Evolutionary conservation across 2,888 invertebrate genomes (phyloP).

Genomic region (Hyles lineata): DNA sequence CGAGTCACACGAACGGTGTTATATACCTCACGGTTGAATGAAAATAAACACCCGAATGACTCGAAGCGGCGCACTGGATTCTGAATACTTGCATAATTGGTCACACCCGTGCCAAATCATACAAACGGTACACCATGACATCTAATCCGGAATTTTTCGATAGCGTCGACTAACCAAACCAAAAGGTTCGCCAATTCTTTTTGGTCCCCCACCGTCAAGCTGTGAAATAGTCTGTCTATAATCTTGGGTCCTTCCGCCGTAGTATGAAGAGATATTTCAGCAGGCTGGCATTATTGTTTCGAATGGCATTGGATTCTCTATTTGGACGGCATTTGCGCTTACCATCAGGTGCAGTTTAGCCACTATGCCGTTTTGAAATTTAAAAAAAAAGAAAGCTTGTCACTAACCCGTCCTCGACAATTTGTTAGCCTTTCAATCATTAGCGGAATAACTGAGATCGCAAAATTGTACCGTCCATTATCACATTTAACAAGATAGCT

Average conservation of each 20-base stretch:
- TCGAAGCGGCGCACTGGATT: not conserved
- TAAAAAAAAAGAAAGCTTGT: not conserved
- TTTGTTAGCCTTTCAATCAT: constrained; percentile 15
- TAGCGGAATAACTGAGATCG: constrained; percentile 2
- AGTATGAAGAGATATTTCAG: too few relatives aligned
- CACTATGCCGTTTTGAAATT: too few relatives aligned
- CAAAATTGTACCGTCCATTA: not conserved
- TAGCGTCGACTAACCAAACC: too few relatives aligned
- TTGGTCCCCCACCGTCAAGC: too few relatives aligned
- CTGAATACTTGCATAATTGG: constrained; percentile 15
- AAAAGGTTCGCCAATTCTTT: too few relatives aligned
- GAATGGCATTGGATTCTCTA: too few relatives aligned
- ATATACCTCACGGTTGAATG: not conserved
- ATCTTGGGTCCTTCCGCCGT: too few relatives aligned
- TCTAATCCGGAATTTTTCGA: not conserved
- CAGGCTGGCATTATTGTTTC: too few relatives aligned
- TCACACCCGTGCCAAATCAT: constrained; percentile 12
- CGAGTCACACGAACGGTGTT: not conserved
- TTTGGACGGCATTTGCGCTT: too few relatives aligned
- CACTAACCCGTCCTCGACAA: not conserved
- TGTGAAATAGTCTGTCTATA: too few relatives aligned
- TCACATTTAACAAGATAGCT: constrained; percentile 13
- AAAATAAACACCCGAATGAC: not conserved
- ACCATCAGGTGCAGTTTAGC: too few relatives aligned
- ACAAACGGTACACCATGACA: not conserved